phyloP scores from a whole-genome alignment of 1,140 invertebrate species.

The Charaxes varanes region DNA sequence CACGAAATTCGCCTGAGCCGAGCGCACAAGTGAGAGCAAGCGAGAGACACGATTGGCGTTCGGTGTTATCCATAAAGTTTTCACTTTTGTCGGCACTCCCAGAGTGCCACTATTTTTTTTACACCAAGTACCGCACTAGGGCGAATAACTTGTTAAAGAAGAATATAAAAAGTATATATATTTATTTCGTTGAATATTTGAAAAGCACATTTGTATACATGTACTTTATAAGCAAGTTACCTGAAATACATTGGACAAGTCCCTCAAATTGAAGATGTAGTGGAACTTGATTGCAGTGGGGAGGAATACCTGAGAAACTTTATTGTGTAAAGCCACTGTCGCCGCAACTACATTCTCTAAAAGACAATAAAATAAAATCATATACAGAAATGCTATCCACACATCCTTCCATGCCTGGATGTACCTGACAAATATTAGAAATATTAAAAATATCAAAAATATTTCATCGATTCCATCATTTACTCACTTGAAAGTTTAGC shows the following conservation, averaged over 20 bases:
- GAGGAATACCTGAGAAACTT: conserved; percentile 89
- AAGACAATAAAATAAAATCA: conserved; percentile 4
- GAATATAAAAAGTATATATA: too few species aligned
- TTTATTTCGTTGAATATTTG: too few species aligned
- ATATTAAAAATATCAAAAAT: neutral
- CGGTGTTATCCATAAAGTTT: too few species aligned
- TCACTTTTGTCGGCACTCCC: too few species aligned
- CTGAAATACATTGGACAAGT: conserved; percentile 94
- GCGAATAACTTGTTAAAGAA: too few species aligned
- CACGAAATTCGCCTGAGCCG: too few species aligned
- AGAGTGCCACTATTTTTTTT: too few species aligned
- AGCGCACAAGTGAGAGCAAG: too few species aligned
- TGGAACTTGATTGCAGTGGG: conserved; percentile 98
- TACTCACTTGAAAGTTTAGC: conserved; percentile 73
- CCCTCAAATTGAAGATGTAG: conserved; percentile 96
- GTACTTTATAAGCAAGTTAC: conserved; percentile 52
- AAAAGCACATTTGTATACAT: too few species aligned
- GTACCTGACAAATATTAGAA: neutral
- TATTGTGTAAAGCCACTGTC: conserved; percentile 89
- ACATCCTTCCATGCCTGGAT: neutral
- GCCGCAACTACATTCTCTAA: conserved; percentile 85
- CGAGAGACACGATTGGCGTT: too few species aligned
- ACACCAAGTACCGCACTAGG: too few species aligned
- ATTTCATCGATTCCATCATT: neutral
- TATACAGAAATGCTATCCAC: neutral